A percentile compares a stretch with the other conserved stretches of the same genome.
These are phyloP conservation scores for Brachionus plicatilis DNA, from an alignment of 1,140 invertebrate genomes.

Conservation along the genomic window DNA sequence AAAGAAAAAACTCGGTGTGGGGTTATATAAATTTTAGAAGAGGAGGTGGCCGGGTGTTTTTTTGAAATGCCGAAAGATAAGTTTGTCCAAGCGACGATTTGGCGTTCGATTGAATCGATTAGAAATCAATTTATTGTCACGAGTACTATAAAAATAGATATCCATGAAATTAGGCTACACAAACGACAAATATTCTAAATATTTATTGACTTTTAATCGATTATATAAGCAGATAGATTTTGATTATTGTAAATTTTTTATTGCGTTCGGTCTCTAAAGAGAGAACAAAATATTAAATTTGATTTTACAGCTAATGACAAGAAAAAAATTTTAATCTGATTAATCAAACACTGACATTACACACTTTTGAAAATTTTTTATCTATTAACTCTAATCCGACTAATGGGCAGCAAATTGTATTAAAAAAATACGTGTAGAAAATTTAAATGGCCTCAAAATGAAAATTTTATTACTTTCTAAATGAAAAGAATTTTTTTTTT, in stretches of 20 bases:
- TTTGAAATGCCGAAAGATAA: slow-evolving; percentile 1
- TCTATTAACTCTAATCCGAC: background rate
- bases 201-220: slow-evolving; percentile 31
- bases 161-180: background rate
- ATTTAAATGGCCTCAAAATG: background rate
- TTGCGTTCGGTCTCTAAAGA: background rate
- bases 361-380: slow-evolving; percentile 7
- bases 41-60: background rate
- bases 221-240: background rate
- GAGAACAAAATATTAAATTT: background rate
- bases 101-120: background rate
- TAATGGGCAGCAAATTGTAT: background rate
- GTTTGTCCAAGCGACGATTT: background rate
- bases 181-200: background rate
- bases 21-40: background rate
- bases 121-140: slow-evolving; percentile 35
- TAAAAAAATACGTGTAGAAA: background rate
- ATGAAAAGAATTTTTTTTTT: background rate
- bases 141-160: slow-evolving; percentile 20
- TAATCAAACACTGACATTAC: slow-evolving; percentile 1
- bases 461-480: background rate
- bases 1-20: background rate
- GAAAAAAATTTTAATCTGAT: background rate
- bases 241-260: background rate
- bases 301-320: background rate